These are phyloP conservation scores for Hybognathus amarus DNA, from an alignment of 2,797 vertebrate genomes.

Conservation along the genomic window DNA sequence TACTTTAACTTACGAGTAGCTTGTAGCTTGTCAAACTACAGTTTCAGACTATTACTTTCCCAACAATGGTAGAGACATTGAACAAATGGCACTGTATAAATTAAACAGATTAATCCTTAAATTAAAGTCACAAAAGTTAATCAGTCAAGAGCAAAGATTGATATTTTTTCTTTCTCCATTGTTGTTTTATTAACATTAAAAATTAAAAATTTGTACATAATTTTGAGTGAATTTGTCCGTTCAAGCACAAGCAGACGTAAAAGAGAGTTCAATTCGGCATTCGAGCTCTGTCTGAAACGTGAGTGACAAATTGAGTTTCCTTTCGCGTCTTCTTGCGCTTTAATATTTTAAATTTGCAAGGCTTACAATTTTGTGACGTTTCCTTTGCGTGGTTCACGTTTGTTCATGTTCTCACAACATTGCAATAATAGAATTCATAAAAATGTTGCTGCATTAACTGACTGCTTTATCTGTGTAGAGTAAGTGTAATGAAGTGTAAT, in stretches of 20 bases:
- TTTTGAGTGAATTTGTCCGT: background rate
- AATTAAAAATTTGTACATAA: background rate
- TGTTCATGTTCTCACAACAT: background rate
- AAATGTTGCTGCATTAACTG: background rate
- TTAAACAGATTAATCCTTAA: too few species aligned
- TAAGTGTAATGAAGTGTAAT: too few species aligned
- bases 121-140: background rate
- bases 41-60: too few species aligned
- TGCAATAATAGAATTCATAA: too few species aligned
- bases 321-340: background rate
- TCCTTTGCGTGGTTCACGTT: background rate
- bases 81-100: too few species aligned
- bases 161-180: background rate
- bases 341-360: background rate
- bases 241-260: background rate
- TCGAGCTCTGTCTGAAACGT: accelerated
- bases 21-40: too few species aligned
- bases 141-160: background rate
- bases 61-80: background rate
- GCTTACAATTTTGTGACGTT: background rate
- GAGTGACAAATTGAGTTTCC: background rate
- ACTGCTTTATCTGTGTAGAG: background rate
- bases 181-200: background rate
- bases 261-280: background rate
- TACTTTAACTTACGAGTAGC: too few species aligned